These are phyloP conservation scores for Oncorhynchus keta DNA, from an alignment of 2,113 vertebrate genomes.

Conservation along the genomic window DNA sequence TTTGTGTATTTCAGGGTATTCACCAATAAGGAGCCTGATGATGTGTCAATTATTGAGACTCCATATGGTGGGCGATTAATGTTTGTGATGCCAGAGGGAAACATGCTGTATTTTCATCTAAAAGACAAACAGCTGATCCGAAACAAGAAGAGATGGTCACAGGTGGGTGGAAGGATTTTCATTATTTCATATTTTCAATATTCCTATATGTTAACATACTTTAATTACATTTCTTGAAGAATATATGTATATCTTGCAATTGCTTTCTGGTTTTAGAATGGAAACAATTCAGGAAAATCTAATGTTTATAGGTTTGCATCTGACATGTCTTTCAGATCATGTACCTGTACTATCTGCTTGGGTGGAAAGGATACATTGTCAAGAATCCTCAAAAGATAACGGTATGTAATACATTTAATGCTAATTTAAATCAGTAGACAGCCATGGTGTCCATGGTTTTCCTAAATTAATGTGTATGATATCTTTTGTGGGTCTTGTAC, in stretches of 20 bases:
- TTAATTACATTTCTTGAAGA: too few species aligned
- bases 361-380: constrained; percentile 76
- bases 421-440: background rate
- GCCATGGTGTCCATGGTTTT: background rate
- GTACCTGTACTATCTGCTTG: constrained; percentile 81
- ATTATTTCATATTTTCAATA: too few species aligned
- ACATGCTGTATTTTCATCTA: constrained; percentile 76
- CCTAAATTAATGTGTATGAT: background rate
- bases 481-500: constrained; percentile 13
- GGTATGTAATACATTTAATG: constrained; percentile 43
- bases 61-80: constrained; percentile 76
- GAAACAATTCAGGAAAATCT: too few species aligned
- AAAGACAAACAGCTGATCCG: constrained; percentile 77
- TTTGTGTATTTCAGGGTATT: constrained; percentile 60
- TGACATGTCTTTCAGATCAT: constrained; percentile 70
- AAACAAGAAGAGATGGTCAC: constrained; percentile 83
- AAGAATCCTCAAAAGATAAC: constrained; percentile 74
- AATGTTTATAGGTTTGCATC: background rate
- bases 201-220: background rate
- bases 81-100: constrained; percentile 76
- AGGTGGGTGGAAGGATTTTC: constrained; percentile 54
- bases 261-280: too few species aligned
- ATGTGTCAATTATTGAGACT: constrained; percentile 72
- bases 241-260: too few species aligned
- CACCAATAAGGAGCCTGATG: constrained; percentile 77